Evolutionary conservation across 2,113 vertebrate genomes (phyloP), one percentile per base, ranked within the genome.

Genomic region (Neogobius melanostomus): DNA sequence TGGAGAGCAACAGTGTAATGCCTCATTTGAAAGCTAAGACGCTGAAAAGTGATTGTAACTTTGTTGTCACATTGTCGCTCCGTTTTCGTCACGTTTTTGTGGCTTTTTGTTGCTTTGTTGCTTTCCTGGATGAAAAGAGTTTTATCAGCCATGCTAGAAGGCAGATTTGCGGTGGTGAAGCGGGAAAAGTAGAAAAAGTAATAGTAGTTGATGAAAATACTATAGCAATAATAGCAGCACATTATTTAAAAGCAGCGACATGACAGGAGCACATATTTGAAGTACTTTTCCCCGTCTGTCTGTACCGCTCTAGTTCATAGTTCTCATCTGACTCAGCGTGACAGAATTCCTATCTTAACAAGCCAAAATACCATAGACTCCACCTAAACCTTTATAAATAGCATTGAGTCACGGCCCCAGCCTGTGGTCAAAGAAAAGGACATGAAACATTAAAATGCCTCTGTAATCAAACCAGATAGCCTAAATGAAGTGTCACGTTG

Each of bases 311-410:
- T 83, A 77, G 83, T 65, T 82, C 81, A 85, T 15, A 63, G 53
- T 57, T 63, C 62, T 50, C 17, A 62, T 69, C 66, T 85, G 81
- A 81, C 81, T 81, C 79, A 84, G 59, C 46, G 0, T 64, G 69
- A 70, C 71, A 61, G 47, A 78, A 84, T 80, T 86, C 76, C 72
- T 74, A 11, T 6, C 56, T 17, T 17, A 45, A 74, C 67, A 75
- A 60, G 61, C 47, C 78, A 61, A 70, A 80, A 80, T 81, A 50
- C 60, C 78, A 44, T 28, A 14, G 69, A 36, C 83, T 74, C 79
- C 77, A 72, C 75, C 78, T 74, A 71, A 85, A 73, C 62, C 66
- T 68, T 86, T 85, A 80, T 75, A 80, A 87, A 74, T 86, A 86
- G 80, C 65, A 6, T 4, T 82, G 82, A 89, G 64, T 86, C 74